These are phyloP conservation scores for Leptonema lineaticorne DNA, from an alignment of 1,140 invertebrate genomes.

Conservation along the genomic window DNA sequence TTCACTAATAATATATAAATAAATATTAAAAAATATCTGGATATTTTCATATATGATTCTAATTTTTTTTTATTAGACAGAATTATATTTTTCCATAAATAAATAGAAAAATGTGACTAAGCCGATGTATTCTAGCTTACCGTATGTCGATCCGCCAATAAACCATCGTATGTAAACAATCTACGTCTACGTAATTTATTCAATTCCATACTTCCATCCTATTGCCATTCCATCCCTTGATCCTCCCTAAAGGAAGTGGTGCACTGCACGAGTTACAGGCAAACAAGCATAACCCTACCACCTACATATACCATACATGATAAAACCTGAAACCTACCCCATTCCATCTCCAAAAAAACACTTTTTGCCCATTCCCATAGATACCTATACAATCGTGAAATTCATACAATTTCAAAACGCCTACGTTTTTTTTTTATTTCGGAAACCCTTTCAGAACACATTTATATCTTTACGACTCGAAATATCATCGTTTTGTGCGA, in stretches of 20 bases:
- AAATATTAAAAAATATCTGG: no score
- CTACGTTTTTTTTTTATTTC: no score
- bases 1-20: no score
- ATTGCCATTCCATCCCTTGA: background rate
- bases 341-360: no score
- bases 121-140: no score
- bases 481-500: no score
- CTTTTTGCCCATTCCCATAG: background rate
- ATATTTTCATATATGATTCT: no score
- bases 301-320: no score
- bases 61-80: background rate
- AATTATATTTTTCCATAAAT: background rate
- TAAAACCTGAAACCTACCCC: no score
- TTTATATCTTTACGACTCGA: no score
- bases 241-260: conserved; percentile 6
- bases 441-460: no score
- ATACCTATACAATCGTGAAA: background rate
- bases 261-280: conserved; percentile 6
- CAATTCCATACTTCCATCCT: conserved; percentile 14
- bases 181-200: conserved; percentile 25
- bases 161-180: conserved; percentile 22
- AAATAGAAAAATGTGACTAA: no score
- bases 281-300: conserved; percentile 4
- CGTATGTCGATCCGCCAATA: background rate
- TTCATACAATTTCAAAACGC: background rate